Evolutionary conservation across 2,113 vertebrate genomes (phyloP).

Genomic region (Chauna torquata): DNA sequence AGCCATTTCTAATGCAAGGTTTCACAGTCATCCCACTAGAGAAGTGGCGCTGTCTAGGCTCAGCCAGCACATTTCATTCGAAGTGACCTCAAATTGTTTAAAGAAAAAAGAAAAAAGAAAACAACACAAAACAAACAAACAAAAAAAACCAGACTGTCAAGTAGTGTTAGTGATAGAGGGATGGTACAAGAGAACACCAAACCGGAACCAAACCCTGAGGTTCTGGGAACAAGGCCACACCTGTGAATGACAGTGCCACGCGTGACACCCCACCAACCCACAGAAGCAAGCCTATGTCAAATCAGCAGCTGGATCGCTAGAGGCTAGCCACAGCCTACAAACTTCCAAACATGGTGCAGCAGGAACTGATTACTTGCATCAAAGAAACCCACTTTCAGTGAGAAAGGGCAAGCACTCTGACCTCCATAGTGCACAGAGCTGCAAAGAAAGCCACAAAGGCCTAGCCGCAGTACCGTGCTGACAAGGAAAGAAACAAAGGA

Average conservation of each 20-base stretch:
- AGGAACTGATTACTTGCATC: rapidly evolving
- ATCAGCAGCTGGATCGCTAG: rapidly evolving
- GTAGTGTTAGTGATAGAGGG: not conserved
- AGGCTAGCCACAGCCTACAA: not conserved
- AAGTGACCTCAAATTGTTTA: not conserved
- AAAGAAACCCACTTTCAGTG: rapidly evolving
- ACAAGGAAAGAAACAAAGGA: not conserved
- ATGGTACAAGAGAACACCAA: not conserved
- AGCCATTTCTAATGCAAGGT: not conserved
- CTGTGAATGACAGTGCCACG: rapidly evolving
- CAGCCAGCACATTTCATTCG: not conserved
- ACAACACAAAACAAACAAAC: not conserved
- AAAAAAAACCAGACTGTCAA: not conserved
- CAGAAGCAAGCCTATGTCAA: not conserved
- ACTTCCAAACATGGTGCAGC: not conserved
- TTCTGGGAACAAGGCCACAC: rapidly evolving
- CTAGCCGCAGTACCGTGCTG: rapidly evolving
- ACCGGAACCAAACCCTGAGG: rapidly evolving
- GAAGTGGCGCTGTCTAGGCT: not conserved
- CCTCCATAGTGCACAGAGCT: rapidly evolving
- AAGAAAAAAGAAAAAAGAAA: too few relatives aligned
- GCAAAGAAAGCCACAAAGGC: not conserved
- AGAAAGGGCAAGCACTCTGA: rapidly evolving
- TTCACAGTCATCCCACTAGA: not conserved
- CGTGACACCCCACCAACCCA: rapidly evolving